Evolutionary conservation across 2,797 vertebrate species (phyloP).

Genomic region (Tangara arthus): DNA sequence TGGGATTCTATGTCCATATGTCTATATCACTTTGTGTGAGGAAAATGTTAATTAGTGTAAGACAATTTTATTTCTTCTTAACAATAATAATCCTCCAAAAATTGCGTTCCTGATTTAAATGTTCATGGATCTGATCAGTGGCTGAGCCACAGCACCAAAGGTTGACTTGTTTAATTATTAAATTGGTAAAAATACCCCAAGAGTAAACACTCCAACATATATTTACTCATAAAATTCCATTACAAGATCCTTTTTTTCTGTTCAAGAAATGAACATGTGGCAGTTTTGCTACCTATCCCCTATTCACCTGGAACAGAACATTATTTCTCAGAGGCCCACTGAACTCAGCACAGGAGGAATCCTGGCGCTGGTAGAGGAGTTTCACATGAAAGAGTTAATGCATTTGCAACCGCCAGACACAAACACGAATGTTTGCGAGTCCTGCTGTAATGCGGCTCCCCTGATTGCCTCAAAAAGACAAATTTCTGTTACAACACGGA

Average conservation of each 20-base stretch:
- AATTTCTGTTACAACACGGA: conserved; percentile 50
- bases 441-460: conserved; percentile 61
- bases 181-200: background rate
- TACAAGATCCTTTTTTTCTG: background rate
- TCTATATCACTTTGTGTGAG: background rate
- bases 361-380: background rate
- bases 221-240: background rate
- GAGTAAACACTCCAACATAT: background rate
- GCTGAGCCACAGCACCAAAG: background rate
- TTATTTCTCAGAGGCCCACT: background rate
- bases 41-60: background rate
- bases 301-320: background rate
- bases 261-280: background rate
- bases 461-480: conserved; percentile 62
- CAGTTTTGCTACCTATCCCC: background rate
- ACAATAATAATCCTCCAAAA: background rate
- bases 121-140: fast-evolving
- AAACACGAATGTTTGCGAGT: conserved; percentile 23
- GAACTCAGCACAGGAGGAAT: background rate
- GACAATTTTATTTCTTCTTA: background rate
- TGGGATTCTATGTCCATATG: no score
- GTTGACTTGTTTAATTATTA: background rate
- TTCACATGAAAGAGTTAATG: conserved; percentile 53
- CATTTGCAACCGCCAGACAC: background rate
- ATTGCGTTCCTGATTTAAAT: background rate